phyloP scores from a whole-genome alignment of 2,888 invertebrate species.

The Bibio marci region DNA sequence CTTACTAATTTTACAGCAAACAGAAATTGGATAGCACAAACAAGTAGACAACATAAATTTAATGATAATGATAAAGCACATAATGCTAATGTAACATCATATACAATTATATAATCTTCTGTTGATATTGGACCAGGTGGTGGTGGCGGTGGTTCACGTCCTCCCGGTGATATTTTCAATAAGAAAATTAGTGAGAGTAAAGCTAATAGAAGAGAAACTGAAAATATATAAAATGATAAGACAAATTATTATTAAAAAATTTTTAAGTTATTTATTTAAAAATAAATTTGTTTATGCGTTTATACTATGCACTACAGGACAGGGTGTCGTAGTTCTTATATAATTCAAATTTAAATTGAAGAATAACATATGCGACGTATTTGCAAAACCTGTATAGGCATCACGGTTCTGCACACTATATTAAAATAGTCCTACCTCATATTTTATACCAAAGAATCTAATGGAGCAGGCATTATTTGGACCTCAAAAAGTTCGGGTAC shows the following conservation, averaged over 20 bases:
- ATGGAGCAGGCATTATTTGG: no score
- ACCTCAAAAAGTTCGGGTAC: no score
- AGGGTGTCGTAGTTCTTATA: no score
- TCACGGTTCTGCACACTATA: no score
- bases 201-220: slow-evolving; percentile 65
- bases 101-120: slow-evolving; percentile 74
- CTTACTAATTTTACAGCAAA: slow-evolving; percentile 85
- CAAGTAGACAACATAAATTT: slow-evolving; percentile 78
- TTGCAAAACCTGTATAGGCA: no score
- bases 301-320: no score
- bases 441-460: no score
- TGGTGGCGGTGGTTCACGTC: slow-evolving; percentile 28
- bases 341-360: no score
- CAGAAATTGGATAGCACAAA: slow-evolving; percentile 87
- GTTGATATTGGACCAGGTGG: slow-evolving; percentile 34
- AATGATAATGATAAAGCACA: slow-evolving; percentile 76
- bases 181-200: slow-evolving; percentile 70
- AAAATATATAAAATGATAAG: slow-evolving; percentile 8
- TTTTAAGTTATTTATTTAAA: background rate
- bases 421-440: no score
- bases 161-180: slow-evolving; percentile 56
- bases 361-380: no score
- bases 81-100: slow-evolving; percentile 80
- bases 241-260: background rate
- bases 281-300: background rate